These are phyloP conservation scores for Perognathus longimembris DNA, from an alignment of 2,113 vertebrate species.

Conservation along the genomic window DNA sequence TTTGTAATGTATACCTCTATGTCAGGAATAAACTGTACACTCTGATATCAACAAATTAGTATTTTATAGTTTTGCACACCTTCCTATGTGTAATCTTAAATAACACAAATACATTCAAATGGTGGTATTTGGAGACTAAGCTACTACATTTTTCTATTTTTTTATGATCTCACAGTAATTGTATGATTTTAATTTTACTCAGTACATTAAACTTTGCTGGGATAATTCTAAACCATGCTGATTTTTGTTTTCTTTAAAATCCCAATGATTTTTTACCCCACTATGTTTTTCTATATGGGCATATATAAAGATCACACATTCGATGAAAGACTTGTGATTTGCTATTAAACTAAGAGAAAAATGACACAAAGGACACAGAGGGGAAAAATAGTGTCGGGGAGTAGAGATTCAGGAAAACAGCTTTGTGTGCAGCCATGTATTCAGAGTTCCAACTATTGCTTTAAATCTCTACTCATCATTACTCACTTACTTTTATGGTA, in stretches of 20 bases:
- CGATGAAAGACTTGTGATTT: not conserved
- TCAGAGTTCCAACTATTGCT: not conserved
- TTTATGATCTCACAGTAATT: constrained; percentile 31
- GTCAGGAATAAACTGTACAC: constrained; percentile 51
- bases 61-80: constrained; percentile 46
- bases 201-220: constrained; percentile 11
- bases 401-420: not conserved
- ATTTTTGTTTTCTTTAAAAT: constrained; percentile 39
- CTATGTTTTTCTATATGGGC: not conserved
- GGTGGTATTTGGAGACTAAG: constrained; percentile 48
- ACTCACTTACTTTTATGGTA: not conserved
- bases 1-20: not conserved
- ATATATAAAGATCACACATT: constrained; percentile 39
- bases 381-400: not conserved
- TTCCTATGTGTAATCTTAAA: constrained; percentile 39
- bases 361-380: not conserved
- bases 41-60: constrained; percentile 22
- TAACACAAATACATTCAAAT: constrained; percentile 29
- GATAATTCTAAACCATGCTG: constrained; percentile 11
- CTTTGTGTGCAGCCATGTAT: not conserved
- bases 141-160: not conserved
- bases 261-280: constrained; percentile 14
- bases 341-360: not conserved
- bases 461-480: not conserved
- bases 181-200: constrained; percentile 47